These are phyloP conservation scores for Canis aureus DNA, from an alignment of 2,113 vertebrate genomes.

Conservation along the genomic window DNA sequence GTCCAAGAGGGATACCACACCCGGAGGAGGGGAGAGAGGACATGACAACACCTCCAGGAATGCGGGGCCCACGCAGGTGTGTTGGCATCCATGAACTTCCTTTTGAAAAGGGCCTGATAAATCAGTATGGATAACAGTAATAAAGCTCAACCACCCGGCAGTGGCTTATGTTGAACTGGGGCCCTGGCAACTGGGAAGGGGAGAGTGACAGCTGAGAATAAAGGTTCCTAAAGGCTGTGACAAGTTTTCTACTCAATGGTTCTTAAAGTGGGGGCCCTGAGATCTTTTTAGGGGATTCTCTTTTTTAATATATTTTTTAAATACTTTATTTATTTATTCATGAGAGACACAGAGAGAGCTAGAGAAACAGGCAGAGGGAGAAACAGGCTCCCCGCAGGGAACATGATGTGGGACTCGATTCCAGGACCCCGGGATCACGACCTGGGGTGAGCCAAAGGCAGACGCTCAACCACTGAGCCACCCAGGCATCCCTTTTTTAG, in stretches of 20 bases:
- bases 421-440: no score
- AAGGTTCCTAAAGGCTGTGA: background rate
- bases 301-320: no score
- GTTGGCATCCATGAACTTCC: constrained; percentile 72
- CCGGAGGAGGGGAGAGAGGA: constrained; percentile 61
- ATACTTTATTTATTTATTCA: no score
- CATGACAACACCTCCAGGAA: constrained; percentile 76
- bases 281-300: background rate
- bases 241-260: background rate
- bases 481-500: no score
- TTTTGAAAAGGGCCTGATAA: constrained; percentile 61
- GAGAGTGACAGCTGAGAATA: background rate
- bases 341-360: no score
- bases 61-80: constrained; percentile 78
- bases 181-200: background rate
- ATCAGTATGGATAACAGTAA: constrained; percentile 52
- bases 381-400: no score
- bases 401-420: no score
- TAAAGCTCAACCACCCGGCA: background rate
- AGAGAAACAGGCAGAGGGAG: no score
- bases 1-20: constrained; percentile 74
- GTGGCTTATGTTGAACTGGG: background rate
- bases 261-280: background rate
- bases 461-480: no score
- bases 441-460: no score